Evolutionary conservation across 2,888 invertebrate genomes (phyloP).

Genomic region (Thereva unica): DNA sequence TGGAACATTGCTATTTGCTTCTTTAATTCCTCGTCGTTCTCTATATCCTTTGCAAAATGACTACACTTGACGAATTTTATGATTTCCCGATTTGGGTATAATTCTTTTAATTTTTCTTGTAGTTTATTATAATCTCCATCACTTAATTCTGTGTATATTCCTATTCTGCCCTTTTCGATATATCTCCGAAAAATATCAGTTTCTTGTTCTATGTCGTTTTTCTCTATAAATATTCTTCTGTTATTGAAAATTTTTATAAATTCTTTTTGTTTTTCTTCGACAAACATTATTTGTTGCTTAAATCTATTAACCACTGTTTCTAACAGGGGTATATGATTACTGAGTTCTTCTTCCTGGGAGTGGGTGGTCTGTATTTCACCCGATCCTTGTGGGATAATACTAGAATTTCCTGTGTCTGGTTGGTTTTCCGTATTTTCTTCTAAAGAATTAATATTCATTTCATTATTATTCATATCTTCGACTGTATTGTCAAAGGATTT

Average conservation of each 20-base stretch:
- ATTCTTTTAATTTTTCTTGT: too few species aligned
- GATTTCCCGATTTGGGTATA: too few species aligned
- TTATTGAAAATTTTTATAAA: constrained; percentile 10
- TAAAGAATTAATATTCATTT: background rate
- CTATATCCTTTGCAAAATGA: too few species aligned
- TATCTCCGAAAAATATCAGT: constrained; percentile 10
- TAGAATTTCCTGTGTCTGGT: constrained; percentile 2
- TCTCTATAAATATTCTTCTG: constrained; percentile 10
- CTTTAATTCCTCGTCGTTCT: too few species aligned
- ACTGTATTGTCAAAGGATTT: background rate
- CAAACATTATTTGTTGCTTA: constrained; percentile 27
- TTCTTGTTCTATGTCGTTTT: constrained; percentile 18
- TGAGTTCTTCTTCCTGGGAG: constrained; percentile 16
- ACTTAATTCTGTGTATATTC: too few species aligned
- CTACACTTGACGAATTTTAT: too few species aligned
- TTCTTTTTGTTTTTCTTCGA: constrained; percentile 22
- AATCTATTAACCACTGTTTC: constrained; percentile 35
- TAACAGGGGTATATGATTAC: constrained; percentile 23
- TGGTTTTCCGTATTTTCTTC: constrained; percentile 3
- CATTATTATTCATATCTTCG: background rate
- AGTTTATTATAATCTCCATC: too few species aligned
- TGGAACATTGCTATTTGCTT: too few species aligned
- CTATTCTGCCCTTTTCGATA: too few species aligned
- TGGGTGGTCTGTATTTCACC: constrained; percentile 23
- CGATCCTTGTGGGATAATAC: constrained; percentile 7